phyloP scores from a whole-genome alignment of 1,140 invertebrate species.

The Dermatophagoides farinae region DNA sequence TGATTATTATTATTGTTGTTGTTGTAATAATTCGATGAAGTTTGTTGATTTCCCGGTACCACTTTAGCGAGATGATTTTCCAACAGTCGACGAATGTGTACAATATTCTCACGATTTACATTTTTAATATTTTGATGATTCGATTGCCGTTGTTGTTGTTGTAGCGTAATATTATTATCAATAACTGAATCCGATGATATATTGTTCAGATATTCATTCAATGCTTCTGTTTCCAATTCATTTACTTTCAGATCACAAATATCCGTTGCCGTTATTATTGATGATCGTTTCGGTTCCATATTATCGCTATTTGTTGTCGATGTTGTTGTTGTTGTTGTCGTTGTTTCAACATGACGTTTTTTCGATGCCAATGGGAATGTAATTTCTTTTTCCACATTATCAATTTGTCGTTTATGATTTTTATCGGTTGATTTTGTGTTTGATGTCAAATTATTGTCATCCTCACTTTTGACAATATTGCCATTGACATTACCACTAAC shows the following conservation, averaged over 20 bases:
- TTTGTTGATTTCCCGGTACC: background rate
- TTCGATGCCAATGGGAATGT: background rate
- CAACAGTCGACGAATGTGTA: background rate
- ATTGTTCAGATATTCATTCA: constrained; percentile 40
- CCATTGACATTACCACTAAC: background rate
- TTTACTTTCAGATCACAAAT: constrained; percentile 25
- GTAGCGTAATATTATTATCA: too few species aligned
- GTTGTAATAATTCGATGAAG: background rate
- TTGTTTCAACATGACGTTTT: background rate
- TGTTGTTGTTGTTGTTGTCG: background rate
- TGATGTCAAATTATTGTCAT: background rate
- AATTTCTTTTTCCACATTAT: background rate
- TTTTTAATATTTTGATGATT: constrained; percentile 14
- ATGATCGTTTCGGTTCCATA: background rate
- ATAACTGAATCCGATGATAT: constrained; percentile 37
- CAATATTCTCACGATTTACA: background rate
- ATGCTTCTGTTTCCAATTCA: constrained; percentile 48
- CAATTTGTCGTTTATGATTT: background rate
- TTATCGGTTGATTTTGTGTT: background rate
- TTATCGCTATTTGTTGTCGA: background rate
- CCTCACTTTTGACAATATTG: too few species aligned
- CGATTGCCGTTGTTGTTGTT: background rate
- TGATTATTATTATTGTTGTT: background rate
- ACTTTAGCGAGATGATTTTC: background rate
- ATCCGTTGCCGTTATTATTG: background rate